Percentiles rank a stretch among this genome's conserved stretches.
Evolutionary conservation across 2,888 invertebrate species (phyloP).

Genomic region (Encarsia formosa): DNA sequence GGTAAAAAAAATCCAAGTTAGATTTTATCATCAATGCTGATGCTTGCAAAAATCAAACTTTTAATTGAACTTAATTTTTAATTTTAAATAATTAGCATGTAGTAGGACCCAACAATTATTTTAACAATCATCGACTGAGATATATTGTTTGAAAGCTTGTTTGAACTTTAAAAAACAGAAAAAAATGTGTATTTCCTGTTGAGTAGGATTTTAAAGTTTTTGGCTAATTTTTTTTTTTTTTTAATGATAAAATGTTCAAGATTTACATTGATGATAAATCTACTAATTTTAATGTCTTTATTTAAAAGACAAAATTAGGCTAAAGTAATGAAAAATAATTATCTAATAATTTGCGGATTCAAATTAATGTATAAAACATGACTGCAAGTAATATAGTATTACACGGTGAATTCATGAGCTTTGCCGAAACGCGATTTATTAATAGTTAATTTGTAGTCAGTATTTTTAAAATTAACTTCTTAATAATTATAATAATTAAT

Average conservation of each 20-base stretch:
- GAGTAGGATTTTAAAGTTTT: background rate
- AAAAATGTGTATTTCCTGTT: background rate
- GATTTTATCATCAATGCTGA: constrained; percentile 14
- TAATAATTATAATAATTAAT: too few relatives aligned
- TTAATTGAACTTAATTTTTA: constrained; percentile 17
- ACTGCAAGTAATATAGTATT: constrained; percentile 17
- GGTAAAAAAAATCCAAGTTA: constrained; percentile 16
- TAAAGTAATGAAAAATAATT: background rate
- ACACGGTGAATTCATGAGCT: constrained; percentile 12
- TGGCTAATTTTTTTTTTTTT: background rate
- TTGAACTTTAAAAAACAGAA: too few relatives aligned
- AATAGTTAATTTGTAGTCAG: constrained; percentile 16
- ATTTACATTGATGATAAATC: background rate
- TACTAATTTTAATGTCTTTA: constrained; percentile 8
- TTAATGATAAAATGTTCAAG: constrained; percentile 1
- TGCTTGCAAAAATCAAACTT: constrained; percentile 26
- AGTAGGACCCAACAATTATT: constrained; percentile 24
- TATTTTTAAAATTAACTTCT: constrained; percentile 13
- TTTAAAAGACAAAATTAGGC: background rate
- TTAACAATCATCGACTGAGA: constrained; percentile 25
- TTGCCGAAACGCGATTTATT: constrained; percentile 8
- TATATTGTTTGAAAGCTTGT: constrained; percentile 17
- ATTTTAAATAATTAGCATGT: constrained; percentile 17
- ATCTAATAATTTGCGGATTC: background rate
- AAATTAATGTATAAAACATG: constrained; percentile 5